Evolutionary conservation across 2,113 vertebrate species (phyloP), one percentile per base, ranked within the genome.

Genomic region (Dromas ardeola): DNA sequence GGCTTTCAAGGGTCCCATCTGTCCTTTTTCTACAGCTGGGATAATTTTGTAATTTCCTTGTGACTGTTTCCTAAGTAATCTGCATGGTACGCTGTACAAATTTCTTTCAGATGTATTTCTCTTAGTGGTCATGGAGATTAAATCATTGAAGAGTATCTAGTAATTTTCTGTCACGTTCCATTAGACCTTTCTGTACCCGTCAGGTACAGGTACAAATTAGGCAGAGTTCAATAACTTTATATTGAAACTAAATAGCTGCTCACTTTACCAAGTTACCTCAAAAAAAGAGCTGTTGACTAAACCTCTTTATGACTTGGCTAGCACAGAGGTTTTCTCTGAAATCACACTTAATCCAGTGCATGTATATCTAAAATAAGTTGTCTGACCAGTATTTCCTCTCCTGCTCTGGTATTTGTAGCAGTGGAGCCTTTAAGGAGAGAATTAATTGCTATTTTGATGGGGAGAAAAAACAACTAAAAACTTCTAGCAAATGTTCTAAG

Each of bases 261-360:
- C 27, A 34, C 61, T 94, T 96, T 81, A 55, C 30, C 14, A 86
- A 71, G 65, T 78, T 92, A 47, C 36, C 36, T 86, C 30, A 74
- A 81, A 96, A 94, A 26, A 15, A 71, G 86, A 84, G n/a, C 61
- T 88, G 19, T n/a, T 91, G 38, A 47, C n/a, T 93, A 86, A 96
- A 71, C 47, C n/a, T 86, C 55, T 50, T 84, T 63, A 74, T 91
- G 42, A 50, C 59, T 86, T 83, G 55, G 29, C 82, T 69, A 63
- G 25, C 61, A 34, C 30, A 52, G 49, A 86, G 34, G 78, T 89
- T 86, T 91, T 79, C 32, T 69, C 80, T 81, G 65, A 91, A 89
- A 89, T 87, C 14, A 14, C 12, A 38, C 43, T 78, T 84, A 84
- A 93, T 91, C 65, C 50, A 67, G 42, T 67, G 62, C 66, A 34